Percentiles rank a stretch among this genome's conserved stretches.
Evolutionary conservation across 2,888 invertebrate genomes (phyloP).

Genomic region (Oasisia sp.): DNA sequence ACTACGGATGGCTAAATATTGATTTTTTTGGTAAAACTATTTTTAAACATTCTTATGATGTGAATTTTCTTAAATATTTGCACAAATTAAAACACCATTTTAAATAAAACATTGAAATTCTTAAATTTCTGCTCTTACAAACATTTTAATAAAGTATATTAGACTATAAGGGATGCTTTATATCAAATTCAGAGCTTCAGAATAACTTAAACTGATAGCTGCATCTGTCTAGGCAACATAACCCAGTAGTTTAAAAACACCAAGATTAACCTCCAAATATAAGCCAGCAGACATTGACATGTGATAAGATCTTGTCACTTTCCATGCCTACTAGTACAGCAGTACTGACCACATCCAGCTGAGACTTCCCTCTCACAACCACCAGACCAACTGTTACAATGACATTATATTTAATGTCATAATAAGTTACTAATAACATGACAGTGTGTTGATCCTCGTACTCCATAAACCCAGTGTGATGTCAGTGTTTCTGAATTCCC

Average conservation of each 20-base stretch:
- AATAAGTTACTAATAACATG: slow-evolving; percentile 10
- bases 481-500: background rate
- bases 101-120: no score
- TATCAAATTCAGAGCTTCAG: background rate
- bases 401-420: slow-evolving; percentile 1
- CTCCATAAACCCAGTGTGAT: background rate
- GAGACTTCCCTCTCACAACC: background rate
- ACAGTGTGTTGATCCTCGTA: background rate
- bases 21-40: no score
- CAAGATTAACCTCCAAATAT: background rate
- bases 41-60: no score
- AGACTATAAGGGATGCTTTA: background rate
- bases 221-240: background rate
- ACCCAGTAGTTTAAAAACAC: background rate
- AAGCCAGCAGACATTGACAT: background rate
- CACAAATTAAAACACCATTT: no score
- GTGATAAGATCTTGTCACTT: background rate
- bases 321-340: background rate
- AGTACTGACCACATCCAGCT: background rate
- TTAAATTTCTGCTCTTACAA: background rate
- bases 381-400: background rate
- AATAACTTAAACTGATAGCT: background rate
- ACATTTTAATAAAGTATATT: background rate
- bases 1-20: no score
- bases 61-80: no score